Evolutionary conservation across 2,888 invertebrate genomes (phyloP), one percentile per base, ranked within the genome.

Genomic region (Auanema sp.): DNA sequence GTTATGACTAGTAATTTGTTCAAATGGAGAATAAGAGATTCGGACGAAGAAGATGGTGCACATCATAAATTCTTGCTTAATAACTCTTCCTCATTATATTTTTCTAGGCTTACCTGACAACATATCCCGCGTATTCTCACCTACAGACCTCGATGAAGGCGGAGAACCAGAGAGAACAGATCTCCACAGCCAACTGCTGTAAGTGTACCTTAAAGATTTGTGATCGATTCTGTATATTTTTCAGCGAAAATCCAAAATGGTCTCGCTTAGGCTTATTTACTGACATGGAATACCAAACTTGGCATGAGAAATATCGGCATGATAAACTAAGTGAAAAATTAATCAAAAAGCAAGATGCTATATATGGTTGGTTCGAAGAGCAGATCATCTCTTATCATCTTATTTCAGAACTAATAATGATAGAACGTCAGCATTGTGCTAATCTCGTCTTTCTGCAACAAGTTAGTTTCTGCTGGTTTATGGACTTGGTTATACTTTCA

Each of bases 391-490:
- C 4, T 8, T 6, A 21, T 18, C 4, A 1, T 12, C 16, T 10
- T 5, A 33, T 69, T 72, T 24, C 59, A 76, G 76, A 76, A 50
- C 63, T 76, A 0, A 70, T 70, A 25, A 18, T 62, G 6, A 69
- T 69, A 62, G 76, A 76, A 50, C 66, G 66, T 44, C 65, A 67
- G 4, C 76, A 76, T 53, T 76, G 76, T 52, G 76, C 74, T 2
- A 72, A 75, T 56, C 68, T 76, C n/a, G 72, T 68, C 6, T 75
- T 76, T 58, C 64, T 76, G 3, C 70, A 72, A 21, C 69, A 75
- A 25, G 64, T 64, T 18, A 18, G 21, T 18, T 18, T 10, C n/a
- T n/a, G n/a, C n/a, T n/a, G 18, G 53, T 53, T 53, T 23, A 23
- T 21, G 11, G 11, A 25, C 47, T 8, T 21, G 4, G 3, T 18